These are phyloP conservation scores for Chloropsis cyanopogon DNA, from an alignment of 2,113 vertebrate species.

Conservation along the genomic window DNA sequence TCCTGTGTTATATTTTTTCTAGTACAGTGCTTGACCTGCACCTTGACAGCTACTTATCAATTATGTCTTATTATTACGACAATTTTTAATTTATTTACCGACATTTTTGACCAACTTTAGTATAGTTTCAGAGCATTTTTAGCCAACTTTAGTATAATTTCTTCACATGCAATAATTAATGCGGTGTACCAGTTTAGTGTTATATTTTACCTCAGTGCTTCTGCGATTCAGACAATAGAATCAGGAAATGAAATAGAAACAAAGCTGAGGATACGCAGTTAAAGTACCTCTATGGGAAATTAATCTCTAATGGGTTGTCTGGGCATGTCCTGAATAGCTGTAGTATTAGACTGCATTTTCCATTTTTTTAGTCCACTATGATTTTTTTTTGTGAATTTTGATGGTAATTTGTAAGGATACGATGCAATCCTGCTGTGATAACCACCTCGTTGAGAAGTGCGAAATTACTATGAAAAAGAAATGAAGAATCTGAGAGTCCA, in stretches of 20 bases:
- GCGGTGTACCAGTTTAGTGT: background rate
- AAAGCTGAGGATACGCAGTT: background rate
- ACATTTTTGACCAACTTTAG: background rate
- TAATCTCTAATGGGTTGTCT: background rate
- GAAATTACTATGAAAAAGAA: background rate
- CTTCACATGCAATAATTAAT: background rate
- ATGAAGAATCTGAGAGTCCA: rapidly evolving
- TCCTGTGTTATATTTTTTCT: background rate
- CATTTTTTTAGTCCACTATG: background rate
- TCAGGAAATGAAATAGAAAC: background rate
- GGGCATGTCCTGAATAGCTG: background rate
- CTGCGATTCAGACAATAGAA: background rate
- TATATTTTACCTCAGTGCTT: background rate
- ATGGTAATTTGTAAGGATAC: background rate
- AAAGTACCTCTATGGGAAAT: background rate
- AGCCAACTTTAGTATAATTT: background rate
- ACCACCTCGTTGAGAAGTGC: background rate
- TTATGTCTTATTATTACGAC: background rate
- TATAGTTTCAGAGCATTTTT: background rate
- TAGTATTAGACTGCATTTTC: background rate
- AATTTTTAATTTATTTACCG: background rate
- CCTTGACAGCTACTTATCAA: background rate
- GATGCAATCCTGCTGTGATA: background rate
- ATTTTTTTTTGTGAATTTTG: background rate
- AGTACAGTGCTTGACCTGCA: background rate